Conservation (phyloP, 2,797 vertebrate species). For the Pseudopleuronectes americanus region DNA sequence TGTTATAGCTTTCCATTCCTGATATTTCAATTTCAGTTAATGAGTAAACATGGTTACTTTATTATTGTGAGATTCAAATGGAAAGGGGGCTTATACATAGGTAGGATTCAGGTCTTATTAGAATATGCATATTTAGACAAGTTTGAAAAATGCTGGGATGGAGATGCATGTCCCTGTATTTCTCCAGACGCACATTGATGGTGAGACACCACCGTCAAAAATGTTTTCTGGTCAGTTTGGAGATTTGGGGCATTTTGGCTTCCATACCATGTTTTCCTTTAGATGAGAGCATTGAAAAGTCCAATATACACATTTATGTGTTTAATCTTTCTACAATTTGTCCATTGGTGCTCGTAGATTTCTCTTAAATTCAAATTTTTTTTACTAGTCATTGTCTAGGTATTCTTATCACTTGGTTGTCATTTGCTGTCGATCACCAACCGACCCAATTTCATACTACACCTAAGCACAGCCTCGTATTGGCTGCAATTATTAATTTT, state of each 20-base stretch:
- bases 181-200: conserved; percentile 25
- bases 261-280: background rate
- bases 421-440: no score
- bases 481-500: no score
- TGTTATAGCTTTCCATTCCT: conserved; percentile 51
- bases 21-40: conserved; percentile 56
- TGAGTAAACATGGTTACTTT: conserved; percentile 46
- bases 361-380: no score
- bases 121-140: conserved; percentile 21
- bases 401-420: no score
- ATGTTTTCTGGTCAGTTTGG: no score
- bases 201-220: no score
- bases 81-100: conserved; percentile 33
- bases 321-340: no score
- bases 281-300: background rate
- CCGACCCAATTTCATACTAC: no score
- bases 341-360: no score
- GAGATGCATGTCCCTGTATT: conserved; percentile 28
- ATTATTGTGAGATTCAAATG: conserved; percentile 36
- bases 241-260: no score
- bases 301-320: background rate
- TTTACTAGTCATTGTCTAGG: no score
- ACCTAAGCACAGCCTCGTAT: no score
- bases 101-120: conserved; percentile 32
- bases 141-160: conserved; percentile 24